phyloP scores from a whole-genome alignment of 1,140 invertebrate genomes.

The Bradynema listronoti region DNA sequence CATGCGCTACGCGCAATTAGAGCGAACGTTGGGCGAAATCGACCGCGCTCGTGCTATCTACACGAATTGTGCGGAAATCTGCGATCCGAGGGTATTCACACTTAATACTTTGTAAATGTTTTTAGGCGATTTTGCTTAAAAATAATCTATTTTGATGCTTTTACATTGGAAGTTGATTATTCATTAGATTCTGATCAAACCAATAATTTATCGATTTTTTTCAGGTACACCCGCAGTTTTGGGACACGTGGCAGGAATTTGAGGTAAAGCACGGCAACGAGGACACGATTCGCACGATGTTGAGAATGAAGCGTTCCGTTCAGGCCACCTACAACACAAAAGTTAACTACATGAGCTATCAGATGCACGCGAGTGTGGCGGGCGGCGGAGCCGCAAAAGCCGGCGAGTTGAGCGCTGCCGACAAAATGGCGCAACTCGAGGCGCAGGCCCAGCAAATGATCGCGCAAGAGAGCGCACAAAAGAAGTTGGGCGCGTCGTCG shows the following conservation, averaged over 20 bases:
- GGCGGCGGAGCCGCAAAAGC: slow-evolving; percentile 46
- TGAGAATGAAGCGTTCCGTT: slow-evolving; percentile 77
- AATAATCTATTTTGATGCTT: background rate
- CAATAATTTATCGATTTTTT: slow-evolving; percentile 23
- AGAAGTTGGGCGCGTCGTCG: slow-evolving; percentile 17
- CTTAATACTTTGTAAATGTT: background rate
- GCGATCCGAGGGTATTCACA: slow-evolving; percentile 76
- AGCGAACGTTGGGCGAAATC: slow-evolving; percentile 93
- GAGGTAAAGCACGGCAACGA: slow-evolving; percentile 99
- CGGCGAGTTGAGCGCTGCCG: slow-evolving; percentile 50
- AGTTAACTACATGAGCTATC: slow-evolving; percentile 87
- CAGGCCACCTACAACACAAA: slow-evolving; percentile 58
- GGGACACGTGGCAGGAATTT: slow-evolving; percentile 99
- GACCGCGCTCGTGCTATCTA: slow-evolving; percentile 93
- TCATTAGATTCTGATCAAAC: background rate
- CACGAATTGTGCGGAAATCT: slow-evolving; percentile 94
- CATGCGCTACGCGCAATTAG: slow-evolving; percentile 88
- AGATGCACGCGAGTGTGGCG: slow-evolving; percentile 48
- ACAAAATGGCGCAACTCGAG: slow-evolving; percentile 50
- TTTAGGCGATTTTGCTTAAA: slow-evolving; percentile 10
- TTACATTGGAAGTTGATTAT: background rate
- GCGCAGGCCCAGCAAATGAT: slow-evolving; percentile 41
- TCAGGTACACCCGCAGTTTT: slow-evolving; percentile 80
- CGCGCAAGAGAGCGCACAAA: slow-evolving; percentile 33
- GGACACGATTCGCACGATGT: slow-evolving; percentile 97